Conservation (phyloP, 1,140 invertebrate genomes). For the Helicorthomorpha holstii region DNA sequence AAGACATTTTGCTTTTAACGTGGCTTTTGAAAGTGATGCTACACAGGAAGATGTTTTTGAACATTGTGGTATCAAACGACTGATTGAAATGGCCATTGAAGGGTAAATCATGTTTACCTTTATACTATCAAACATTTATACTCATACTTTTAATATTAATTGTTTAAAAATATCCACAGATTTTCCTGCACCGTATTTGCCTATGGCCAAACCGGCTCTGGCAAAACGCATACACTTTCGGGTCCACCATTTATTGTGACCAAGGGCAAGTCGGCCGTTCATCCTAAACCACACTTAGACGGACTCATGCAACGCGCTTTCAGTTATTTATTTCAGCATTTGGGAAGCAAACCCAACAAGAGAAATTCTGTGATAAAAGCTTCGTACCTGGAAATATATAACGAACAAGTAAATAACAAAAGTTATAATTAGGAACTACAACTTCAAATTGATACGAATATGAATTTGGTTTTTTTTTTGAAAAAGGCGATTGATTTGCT, state of each 20-base stretch:
- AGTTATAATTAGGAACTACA: too few species aligned
- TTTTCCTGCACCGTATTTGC: conserved; percentile 87
- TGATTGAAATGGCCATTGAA: conserved; percentile 81
- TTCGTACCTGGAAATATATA: conserved; percentile 89
- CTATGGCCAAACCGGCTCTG: conserved; percentile 93
- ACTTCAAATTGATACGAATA: too few species aligned
- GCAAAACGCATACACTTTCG: conserved; percentile 88
- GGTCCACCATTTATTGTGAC: conserved; percentile 45
- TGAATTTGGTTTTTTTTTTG: background rate
- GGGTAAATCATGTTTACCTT: conserved; percentile 29
- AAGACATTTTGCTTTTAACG: conserved; percentile 27
- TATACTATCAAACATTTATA: background rate
- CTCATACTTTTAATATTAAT: background rate
- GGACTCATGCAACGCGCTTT: conserved; percentile 77
- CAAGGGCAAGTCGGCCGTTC: background rate
- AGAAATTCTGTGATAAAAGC: conserved; percentile 74
- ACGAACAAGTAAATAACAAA: conserved; percentile 77
- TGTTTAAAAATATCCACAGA: conserved; percentile 14
- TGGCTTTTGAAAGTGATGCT: conserved; percentile 69
- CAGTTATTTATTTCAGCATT: conserved; percentile 69
- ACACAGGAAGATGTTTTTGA: conserved; percentile 59
- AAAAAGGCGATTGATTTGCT: conserved; percentile 78
- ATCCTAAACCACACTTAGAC: conserved; percentile 20
- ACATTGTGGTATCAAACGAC: conserved; percentile 61
- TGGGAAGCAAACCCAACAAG: conserved; percentile 42